Conservation (phyloP, 2,888 invertebrate species). For the Ctena decussata region DNA sequence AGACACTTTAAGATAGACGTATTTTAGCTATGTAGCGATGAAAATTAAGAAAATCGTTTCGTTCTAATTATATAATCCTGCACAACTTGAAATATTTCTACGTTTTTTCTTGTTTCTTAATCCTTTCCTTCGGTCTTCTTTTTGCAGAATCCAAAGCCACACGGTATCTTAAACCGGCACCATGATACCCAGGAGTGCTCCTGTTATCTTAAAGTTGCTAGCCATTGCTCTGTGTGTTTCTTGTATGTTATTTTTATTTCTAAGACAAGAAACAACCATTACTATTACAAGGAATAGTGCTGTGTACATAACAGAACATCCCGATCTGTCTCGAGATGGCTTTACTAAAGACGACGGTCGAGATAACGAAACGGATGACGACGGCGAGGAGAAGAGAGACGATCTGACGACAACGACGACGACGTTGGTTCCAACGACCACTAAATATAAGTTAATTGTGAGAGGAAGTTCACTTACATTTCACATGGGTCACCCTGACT, state of each 20-base stretch:
- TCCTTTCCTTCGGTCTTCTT: too few species aligned
- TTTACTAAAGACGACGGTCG: not conserved
- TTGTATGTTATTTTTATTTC: not conserved
- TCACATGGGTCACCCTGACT: constrained; percentile 32
- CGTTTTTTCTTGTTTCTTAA: too few species aligned
- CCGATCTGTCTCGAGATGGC: not conserved
- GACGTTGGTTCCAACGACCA: constrained; percentile 24
- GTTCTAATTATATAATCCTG: too few species aligned
- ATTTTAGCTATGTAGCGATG: too few species aligned
- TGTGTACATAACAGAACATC: not conserved
- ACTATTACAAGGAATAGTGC: not conserved
- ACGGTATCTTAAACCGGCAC: too few species aligned
- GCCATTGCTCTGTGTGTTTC: not conserved
- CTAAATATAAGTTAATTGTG: constrained; percentile 19
- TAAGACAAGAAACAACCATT: not conserved
- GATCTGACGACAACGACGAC: constrained; percentile 29
- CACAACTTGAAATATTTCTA: too few species aligned
- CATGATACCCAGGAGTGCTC: not conserved
- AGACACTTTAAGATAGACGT: too few species aligned
- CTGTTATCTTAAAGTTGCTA: not conserved
- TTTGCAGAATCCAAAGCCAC: too few species aligned
- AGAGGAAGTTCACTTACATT: constrained; percentile 38
- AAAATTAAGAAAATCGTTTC: too few species aligned
- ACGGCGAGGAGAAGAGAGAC: not conserved
- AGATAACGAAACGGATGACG: not conserved